A percentile compares a stretch with the other conserved stretches of the same genome.
phyloP scores from a whole-genome alignment of 2,113 vertebrate genomes.

The Bostrychus sinensis region DNA sequence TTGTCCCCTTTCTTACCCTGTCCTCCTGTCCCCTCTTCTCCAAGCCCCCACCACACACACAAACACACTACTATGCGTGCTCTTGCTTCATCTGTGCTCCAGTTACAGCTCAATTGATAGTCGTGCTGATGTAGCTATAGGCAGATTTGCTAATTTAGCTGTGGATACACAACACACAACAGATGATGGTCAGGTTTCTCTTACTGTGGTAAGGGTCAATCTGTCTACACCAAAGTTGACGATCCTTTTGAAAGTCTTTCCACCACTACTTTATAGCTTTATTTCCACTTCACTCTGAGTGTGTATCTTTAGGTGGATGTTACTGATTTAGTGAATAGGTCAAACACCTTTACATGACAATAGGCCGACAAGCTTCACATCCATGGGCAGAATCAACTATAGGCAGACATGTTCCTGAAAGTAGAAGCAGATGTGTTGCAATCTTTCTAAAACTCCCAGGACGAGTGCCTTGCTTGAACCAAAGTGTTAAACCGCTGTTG shows the following conservation, averaged over 20 bases:
- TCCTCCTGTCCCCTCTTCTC: conserved; percentile 66
- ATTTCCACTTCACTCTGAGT: conserved; percentile 31
- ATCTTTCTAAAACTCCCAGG: conserved; percentile 97
- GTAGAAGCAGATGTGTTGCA: conserved; percentile 89
- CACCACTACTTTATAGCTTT: conserved; percentile 17
- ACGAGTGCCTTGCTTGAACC: conserved; percentile 99
- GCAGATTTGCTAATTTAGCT: conserved; percentile 64
- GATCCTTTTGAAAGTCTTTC: conserved; percentile 1
- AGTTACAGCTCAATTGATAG: conserved; percentile 65
- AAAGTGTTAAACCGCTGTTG: conserved; percentile 99
- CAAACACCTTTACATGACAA: conserved; percentile 52
- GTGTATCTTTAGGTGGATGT: conserved; percentile 54
- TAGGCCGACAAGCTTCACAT: conserved; percentile 59
- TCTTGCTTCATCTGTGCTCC: conserved; percentile 69
- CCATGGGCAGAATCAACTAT: conserved; percentile 66
- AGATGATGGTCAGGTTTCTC: conserved; percentile 1
- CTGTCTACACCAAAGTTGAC: conserved; percentile 2
- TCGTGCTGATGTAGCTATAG: conserved; percentile 66
- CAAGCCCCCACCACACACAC: conserved; percentile 71
- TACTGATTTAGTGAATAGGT: conserved; percentile 40
- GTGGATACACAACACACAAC: conserved; percentile 58
- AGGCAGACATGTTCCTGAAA: conserved; percentile 78
- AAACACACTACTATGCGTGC: conserved; percentile 51
- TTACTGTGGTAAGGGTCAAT: conserved; percentile 1
- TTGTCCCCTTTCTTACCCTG: conserved; percentile 42